Evolutionary conservation across 2,888 invertebrate genomes (phyloP).

Genomic region (Chelonus formosanus): DNA sequence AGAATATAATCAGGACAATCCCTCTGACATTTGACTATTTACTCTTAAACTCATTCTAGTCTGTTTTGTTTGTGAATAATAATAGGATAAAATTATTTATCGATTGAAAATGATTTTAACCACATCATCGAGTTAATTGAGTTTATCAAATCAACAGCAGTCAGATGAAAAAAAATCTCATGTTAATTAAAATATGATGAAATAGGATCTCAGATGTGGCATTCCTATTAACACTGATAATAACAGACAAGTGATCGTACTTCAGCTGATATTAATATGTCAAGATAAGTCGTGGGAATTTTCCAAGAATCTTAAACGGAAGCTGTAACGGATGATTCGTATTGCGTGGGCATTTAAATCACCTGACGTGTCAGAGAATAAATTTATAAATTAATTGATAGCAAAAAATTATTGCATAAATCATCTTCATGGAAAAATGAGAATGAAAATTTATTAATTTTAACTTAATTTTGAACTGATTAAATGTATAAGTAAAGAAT

Average conservation of each 20-base stretch:
- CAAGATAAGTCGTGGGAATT: constrained; percentile 44
- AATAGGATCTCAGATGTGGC: background rate
- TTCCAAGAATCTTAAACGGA: constrained; percentile 31
- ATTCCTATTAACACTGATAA: constrained; percentile 25
- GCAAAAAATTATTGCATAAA: constrained; percentile 9
- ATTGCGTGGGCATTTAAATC: constrained; percentile 22
- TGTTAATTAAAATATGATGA: background rate
- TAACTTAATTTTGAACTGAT: too few species aligned
- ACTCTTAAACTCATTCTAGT: constrained; percentile 29
- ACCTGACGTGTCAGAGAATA: background rate
- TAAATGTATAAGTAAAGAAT: too few species aligned
- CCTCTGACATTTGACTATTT: constrained; percentile 49
- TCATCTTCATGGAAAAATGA: background rate
- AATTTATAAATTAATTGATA: background rate
- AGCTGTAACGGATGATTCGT: constrained; percentile 28
- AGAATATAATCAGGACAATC: constrained; percentile 43
- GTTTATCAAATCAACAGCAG: too few species aligned
- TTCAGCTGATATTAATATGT: constrained; percentile 10
- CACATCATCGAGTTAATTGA: too few species aligned
- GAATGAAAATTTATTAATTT: too few species aligned
- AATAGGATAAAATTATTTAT: too few species aligned
- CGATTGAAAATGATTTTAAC: too few species aligned
- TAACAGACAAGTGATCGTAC: constrained; percentile 18
- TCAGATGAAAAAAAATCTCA: too few species aligned
- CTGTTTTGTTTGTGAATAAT: too few species aligned